Base-by-base conservation (phyloP, 2,797 vertebrate genomes). In the Molossus alvarezi region DNA sequence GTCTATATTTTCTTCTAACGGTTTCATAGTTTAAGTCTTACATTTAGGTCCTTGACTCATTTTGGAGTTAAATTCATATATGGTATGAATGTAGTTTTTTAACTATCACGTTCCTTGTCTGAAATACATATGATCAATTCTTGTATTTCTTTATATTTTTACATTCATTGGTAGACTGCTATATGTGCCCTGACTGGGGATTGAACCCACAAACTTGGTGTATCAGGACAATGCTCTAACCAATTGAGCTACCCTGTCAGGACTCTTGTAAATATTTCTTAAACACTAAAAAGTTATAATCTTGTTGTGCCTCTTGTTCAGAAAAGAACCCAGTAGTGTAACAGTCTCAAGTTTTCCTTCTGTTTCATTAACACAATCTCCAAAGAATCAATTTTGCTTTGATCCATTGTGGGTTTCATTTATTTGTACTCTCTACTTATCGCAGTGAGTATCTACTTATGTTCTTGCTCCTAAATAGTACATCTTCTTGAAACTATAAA, bases 321-420 rank as follows among this genome's bases (percentile, higher is more conserved):
- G 64, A 72, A 94, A 92, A 94, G 45, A 90, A 88, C 21, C 73
- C 45, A 76, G 71, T 37, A 85, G 67, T 48, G 9, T 89, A 72
- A 73, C 1, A 80, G 37, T 71, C 58, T 82, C 64, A 65, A 92
- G 41, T 65, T 77, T 80, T n/a, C 64, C 55, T 93, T 91, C n/a
- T 84, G 45, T 80, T 97, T 90, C 48, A 91, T 86, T 93, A 96
- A 92, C 71, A 93, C 29, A 83, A 84, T 27, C 81, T 89, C 88
- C 51, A 90, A 84, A 84, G 13, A 85, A 81, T 95, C 73, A 55
- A 18, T 79, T 95, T 73, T 87, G 51, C 53, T 71, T 88, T 91
- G 90, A 25, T 85, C 45, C 76, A 57, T 4, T 82, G 29, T 85
- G 29, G 29, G 67, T 96, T 94, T 93, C 53, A 87, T 72, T 91